These are phyloP conservation scores for Rhea americana DNA, from an alignment of 2,113 vertebrate genomes.

Conservation along the genomic window DNA sequence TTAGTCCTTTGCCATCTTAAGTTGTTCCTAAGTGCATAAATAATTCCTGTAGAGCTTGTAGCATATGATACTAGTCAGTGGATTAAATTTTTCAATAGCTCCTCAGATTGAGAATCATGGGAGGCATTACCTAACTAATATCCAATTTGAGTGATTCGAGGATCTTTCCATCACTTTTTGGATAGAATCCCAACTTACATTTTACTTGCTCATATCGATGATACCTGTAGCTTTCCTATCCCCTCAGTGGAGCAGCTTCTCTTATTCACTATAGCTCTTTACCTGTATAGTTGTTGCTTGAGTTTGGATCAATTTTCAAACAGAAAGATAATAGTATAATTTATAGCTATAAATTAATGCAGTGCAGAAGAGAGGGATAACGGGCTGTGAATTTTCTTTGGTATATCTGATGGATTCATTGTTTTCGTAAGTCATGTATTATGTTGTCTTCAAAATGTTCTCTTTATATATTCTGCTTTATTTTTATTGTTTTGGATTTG, in stretches of 20 bases:
- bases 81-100: background rate
- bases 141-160: background rate
- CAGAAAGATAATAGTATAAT: background rate
- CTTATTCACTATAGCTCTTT: background rate
- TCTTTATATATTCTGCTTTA: background rate
- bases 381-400: background rate
- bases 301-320: background rate
- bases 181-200: fast-evolving
- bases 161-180: background rate
- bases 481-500: background rate
- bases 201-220: background rate
- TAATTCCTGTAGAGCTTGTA: background rate
- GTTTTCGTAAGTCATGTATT: background rate
- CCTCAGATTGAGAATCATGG: background rate
- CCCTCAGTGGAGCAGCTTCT: background rate
- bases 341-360: background rate
- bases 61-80: background rate
- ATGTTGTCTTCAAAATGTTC: background rate
- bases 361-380: background rate
- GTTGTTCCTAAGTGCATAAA: background rate
- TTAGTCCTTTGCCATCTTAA: background rate
- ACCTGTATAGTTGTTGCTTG: background rate
- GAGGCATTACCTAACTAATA: background rate
- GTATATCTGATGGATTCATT: background rate
- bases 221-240: background rate